Conservation (phyloP, 2,113 vertebrate species). For the Halichoerus grypus region DNA sequence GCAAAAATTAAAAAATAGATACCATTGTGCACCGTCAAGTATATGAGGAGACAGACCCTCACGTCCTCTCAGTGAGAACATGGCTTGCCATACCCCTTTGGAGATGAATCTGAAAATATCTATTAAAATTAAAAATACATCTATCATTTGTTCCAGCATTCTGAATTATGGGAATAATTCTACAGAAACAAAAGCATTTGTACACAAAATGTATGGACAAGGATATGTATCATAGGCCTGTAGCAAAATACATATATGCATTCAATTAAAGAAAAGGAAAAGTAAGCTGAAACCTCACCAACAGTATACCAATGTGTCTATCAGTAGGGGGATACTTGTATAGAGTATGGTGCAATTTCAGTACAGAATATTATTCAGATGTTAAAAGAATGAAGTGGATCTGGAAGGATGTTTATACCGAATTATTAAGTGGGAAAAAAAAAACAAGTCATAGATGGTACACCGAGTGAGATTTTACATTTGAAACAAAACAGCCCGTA, state of each 20-base stretch:
- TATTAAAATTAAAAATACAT: conserved; percentile 18
- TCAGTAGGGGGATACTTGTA: neutral
- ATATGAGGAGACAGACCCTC: neutral
- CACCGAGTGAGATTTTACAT: neutral
- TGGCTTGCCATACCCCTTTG: neutral
- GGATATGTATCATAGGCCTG: neutral
- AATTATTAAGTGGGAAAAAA: neutral
- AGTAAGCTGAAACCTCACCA: neutral
- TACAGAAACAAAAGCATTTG: neutral
- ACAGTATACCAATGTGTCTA: neutral
- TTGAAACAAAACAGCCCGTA: neutral
- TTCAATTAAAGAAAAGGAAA: neutral
- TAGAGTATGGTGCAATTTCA: neutral
- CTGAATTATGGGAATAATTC: neutral
- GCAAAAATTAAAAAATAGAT: neutral
- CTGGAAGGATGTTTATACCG: neutral
- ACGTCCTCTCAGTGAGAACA: neutral
- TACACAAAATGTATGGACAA: neutral
- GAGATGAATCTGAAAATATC: neutral
- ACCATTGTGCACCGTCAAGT: neutral
- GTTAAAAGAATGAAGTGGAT: neutral
- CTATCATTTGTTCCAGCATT: neutral
- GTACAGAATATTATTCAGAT: neutral
- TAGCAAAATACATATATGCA: neutral
- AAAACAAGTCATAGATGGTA: neutral